Percentiles rank a stretch among this genome's conserved stretches.
Evolutionary conservation across 2,888 invertebrate genomes (phyloP).

Genomic region (Entomobrya proxima): DNA sequence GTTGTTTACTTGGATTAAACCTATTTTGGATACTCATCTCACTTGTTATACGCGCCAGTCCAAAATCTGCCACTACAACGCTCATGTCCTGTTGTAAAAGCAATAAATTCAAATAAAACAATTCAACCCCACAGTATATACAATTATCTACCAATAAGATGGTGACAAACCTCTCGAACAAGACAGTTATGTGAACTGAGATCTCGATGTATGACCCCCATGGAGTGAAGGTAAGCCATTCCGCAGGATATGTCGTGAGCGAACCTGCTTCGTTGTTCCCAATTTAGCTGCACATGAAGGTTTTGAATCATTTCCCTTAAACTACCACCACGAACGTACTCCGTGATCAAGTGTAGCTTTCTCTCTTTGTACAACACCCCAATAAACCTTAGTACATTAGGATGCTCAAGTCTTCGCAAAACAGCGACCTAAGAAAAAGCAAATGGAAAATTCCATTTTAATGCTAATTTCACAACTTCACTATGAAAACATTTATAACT

Average conservation of each 20-base stretch:
- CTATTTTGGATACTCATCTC: slow-evolving; percentile 74
- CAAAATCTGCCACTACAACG: slow-evolving; percentile 97
- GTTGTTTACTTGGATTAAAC: slow-evolving; percentile 71
- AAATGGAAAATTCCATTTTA: neutral
- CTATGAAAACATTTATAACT: too few species aligned
- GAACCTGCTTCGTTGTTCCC: slow-evolving; percentile 89
- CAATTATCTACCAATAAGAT: neutral
- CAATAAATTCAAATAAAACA: neutral
- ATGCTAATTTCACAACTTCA: neutral
- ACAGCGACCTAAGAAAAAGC: slow-evolving; percentile 86
- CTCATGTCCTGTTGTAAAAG: slow-evolving; percentile 83
- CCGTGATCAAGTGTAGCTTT: slow-evolving; percentile 92
- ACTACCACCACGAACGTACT: slow-evolving; percentile 94
- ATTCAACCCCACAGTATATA: neutral
- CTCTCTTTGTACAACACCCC: slow-evolving; percentile 96
- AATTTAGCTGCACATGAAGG: slow-evolving; percentile 83
- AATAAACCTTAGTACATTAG: slow-evolving; percentile 92
- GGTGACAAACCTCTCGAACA: slow-evolving; percentile 84
- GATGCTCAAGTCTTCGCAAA: slow-evolving; percentile 90
- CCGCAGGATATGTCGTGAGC: slow-evolving; percentile 95
- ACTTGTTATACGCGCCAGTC: slow-evolving; percentile 84
- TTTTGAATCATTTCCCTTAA: slow-evolving; percentile 90
- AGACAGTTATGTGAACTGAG: slow-evolving; percentile 97
- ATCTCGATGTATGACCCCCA: slow-evolving; percentile 96
- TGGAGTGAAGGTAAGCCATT: slow-evolving; percentile 95